A percentile compares a stretch with the other conserved stretches of the same genome.
Conservation (phyloP, 2,113 vertebrate genomes). For the Oreochromis niloticus region DNA sequence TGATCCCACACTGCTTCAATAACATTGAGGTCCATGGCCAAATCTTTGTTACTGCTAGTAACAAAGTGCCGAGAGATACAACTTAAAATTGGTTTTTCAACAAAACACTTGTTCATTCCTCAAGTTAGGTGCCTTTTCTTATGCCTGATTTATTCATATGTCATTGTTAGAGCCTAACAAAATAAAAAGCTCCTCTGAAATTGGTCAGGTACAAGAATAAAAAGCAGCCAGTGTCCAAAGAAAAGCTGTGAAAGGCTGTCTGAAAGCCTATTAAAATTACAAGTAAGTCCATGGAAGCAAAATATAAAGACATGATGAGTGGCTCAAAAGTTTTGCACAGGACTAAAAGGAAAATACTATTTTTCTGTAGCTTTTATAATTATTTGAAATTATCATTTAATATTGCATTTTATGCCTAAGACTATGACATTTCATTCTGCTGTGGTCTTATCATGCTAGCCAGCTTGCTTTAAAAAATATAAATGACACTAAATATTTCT, state of each 20-base stretch:
- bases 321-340: neutral
- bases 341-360: neutral
- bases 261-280: neutral
- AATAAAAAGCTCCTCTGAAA: neutral
- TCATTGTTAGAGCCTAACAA: neutral
- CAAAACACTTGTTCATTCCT: neutral
- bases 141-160: neutral
- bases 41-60: neutral
- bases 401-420: neutral
- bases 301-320: neutral
- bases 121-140: neutral
- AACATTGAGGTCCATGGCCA: neutral
- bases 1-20: neutral
- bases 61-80: rapidly evolving
- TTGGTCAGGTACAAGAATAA: neutral
- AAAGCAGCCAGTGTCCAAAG: neutral
- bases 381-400: neutral
- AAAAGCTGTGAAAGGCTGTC: neutral
- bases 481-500: neutral
- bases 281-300: neutral
- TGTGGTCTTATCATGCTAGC: neutral
- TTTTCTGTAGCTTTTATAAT: neutral
- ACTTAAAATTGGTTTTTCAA: neutral
- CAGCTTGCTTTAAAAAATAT: neutral
- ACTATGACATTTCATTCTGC: neutral